Percentiles rank a stretch among this genome's conserved stretches.
Conservation (phyloP, 2,113 vertebrate genomes). For the Neolamprologus sp. region DNA sequence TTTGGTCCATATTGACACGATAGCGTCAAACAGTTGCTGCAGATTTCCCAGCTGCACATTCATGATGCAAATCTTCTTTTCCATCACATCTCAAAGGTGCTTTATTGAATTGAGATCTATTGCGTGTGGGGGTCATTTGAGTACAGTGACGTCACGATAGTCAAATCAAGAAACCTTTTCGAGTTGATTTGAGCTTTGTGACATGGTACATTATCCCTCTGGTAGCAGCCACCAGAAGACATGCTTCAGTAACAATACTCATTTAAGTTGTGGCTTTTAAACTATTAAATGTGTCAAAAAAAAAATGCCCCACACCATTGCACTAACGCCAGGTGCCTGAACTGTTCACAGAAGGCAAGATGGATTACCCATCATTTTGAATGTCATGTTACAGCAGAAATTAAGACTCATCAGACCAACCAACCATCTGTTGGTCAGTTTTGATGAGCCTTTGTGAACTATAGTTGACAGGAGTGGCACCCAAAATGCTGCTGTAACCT, state of each 20-base stretch:
- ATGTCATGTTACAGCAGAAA: not conserved
- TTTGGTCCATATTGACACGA: not conserved
- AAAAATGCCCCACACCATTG: not conserved
- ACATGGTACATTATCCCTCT: not conserved
- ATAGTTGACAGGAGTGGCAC: not conserved
- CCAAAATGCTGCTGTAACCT: not conserved
- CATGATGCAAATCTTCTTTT: not conserved
- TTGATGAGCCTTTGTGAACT: not conserved
- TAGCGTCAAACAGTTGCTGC: not conserved
- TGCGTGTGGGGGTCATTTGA: not conserved
- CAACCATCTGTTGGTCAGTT: not conserved
- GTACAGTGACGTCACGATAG: fast-evolving
- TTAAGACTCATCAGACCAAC: not conserved
- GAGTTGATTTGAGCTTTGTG: not conserved
- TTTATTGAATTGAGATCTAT: not conserved
- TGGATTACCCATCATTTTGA: not conserved
- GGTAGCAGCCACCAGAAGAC: not conserved
- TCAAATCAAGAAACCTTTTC: not conserved
- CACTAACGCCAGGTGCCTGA: not conserved
- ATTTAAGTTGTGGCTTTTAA: not conserved
- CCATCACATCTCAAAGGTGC: not conserved
- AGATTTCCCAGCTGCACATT: not conserved
- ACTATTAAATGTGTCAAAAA: not conserved
- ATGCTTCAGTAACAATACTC: not conserved
- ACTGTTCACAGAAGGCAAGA: not conserved